phyloP scores from a whole-genome alignment of 2,888 invertebrate species.

The Caenorhabditis auriculariae region DNA sequence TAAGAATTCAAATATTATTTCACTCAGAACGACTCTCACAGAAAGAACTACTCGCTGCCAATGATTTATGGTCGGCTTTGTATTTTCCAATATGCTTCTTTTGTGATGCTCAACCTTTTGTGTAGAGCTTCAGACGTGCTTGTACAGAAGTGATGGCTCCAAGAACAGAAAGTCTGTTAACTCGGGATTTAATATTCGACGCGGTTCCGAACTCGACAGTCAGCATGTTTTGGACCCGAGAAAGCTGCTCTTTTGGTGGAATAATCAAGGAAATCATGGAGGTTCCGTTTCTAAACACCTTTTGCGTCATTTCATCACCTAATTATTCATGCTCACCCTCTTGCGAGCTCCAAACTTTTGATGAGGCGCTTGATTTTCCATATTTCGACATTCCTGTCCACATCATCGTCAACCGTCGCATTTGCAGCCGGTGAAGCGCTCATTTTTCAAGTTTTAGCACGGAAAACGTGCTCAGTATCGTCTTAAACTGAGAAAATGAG shows the following conservation, averaged over 20 bases:
- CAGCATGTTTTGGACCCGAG: conserved; percentile 99
- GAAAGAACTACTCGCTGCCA: too few species aligned
- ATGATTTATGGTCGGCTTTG: too few species aligned
- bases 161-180: conserved; percentile 95
- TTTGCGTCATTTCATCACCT: neutral
- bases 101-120: too few species aligned
- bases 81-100: too few species aligned
- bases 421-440: conserved; percentile 23
- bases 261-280: conserved; percentile 99
- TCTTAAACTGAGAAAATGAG: too few species aligned
- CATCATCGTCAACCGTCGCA: conserved; percentile 45
- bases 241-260: conserved; percentile 99
- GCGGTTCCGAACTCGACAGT: conserved; percentile 99
- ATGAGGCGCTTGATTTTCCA: conserved; percentile 99
- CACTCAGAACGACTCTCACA: too few species aligned
- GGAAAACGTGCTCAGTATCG: too few species aligned
- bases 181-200: conserved; percentile 97
- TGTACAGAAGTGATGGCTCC: conserved; percentile 99
- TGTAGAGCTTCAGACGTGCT: conserved; percentile 96
- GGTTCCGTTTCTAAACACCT: conserved; percentile 84
- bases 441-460: conserved; percentile 9
- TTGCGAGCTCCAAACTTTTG: conserved; percentile 97
- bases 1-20: too few species aligned
- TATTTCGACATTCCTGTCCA: conserved; percentile 99
- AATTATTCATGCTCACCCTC: conserved; percentile 79